A percentile compares a stretch with the other conserved stretches of the same genome.
Conservation (phyloP, 53 echinoderm and acorn worm species). For the Apostichopus leukothele region DNA sequence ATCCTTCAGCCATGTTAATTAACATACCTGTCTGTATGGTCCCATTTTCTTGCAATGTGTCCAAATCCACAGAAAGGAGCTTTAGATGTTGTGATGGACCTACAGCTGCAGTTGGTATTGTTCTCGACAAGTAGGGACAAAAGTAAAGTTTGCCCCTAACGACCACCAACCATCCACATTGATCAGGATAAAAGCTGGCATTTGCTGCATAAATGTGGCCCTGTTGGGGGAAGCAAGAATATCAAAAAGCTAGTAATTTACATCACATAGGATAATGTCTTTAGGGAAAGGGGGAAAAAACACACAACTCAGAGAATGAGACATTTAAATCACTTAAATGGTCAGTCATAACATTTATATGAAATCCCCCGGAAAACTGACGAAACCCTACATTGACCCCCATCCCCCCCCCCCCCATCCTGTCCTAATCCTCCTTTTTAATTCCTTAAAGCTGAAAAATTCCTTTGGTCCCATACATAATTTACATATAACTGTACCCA, state of each 20-base stretch:
- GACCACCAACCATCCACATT: slow-evolving; percentile 75
- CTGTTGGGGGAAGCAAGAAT: slow-evolving; percentile 28
- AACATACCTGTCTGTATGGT: slow-evolving; percentile 29
- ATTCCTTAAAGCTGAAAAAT: too few relatives aligned
- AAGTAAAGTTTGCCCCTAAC: slow-evolving; percentile 71
- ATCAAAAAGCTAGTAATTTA: not conserved
- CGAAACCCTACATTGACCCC: too few relatives aligned
- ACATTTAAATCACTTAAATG: too few relatives aligned
- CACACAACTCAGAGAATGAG: too few relatives aligned
- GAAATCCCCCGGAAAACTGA: too few relatives aligned
- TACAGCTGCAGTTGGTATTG: not conserved
- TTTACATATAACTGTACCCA: too few relatives aligned
- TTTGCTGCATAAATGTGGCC: slow-evolving; percentile 88
- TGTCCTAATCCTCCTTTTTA: too few relatives aligned
- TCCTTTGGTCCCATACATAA: too few relatives aligned
- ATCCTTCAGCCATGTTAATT: not conserved
- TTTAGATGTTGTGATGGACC: not conserved
- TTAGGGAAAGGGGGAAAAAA: too few relatives aligned
- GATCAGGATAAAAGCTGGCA: slow-evolving; percentile 65
- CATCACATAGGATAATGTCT: too few relatives aligned
- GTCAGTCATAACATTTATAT: too few relatives aligned
- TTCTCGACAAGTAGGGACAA: slow-evolving; percentile 18
- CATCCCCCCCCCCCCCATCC: too few relatives aligned
- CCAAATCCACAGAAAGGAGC: slow-evolving; percentile 37
- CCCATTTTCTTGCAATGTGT: slow-evolving; percentile 61